phyloP scores from a whole-genome alignment of 1,140 invertebrate genomes.

The Drosophila lacteicornis region DNA sequence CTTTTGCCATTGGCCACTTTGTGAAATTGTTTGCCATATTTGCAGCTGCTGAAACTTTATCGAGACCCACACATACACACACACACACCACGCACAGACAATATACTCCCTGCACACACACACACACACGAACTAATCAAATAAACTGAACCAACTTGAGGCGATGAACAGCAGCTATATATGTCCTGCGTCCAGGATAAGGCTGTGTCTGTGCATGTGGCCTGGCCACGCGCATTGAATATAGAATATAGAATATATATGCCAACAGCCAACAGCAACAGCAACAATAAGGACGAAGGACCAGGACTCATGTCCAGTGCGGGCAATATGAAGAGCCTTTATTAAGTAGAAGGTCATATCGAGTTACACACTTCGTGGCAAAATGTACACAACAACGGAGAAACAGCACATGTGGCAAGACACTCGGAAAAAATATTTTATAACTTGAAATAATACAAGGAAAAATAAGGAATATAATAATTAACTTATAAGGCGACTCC shows the following conservation, averaged over 20 bases:
- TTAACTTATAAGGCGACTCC: not conserved
- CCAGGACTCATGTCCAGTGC: conserved; percentile 38
- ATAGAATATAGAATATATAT: conserved; percentile 36
- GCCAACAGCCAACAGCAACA: conserved; percentile 7
- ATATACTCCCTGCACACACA: conserved; percentile 18
- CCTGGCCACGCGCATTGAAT: conserved; percentile 45
- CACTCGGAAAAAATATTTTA: not conserved
- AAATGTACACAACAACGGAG: conserved; percentile 21
- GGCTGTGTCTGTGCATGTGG: not conserved
- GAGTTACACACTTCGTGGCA: conserved; percentile 68
- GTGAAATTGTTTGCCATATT: conserved; percentile 83
- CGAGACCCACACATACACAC: conserved; percentile 11
- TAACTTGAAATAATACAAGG: too few relatives aligned
- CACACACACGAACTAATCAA: conserved; percentile 63
- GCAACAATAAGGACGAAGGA: conserved; percentile 21
- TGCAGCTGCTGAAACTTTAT: conserved; percentile 74
- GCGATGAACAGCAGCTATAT: conserved; percentile 26
- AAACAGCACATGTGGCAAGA: conserved; percentile 22
- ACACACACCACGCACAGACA: conserved; percentile 10
- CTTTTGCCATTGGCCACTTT: conserved; percentile 75
- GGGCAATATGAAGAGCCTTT: conserved; percentile 64
- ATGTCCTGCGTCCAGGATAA: conserved; percentile 14
- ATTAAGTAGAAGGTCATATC: conserved; percentile 74
- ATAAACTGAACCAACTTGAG: conserved; percentile 61
- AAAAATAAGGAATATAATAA: not conserved